phyloP scores from a whole-genome alignment of 2,113 vertebrate genomes.

The Rissa tridactyla region DNA sequence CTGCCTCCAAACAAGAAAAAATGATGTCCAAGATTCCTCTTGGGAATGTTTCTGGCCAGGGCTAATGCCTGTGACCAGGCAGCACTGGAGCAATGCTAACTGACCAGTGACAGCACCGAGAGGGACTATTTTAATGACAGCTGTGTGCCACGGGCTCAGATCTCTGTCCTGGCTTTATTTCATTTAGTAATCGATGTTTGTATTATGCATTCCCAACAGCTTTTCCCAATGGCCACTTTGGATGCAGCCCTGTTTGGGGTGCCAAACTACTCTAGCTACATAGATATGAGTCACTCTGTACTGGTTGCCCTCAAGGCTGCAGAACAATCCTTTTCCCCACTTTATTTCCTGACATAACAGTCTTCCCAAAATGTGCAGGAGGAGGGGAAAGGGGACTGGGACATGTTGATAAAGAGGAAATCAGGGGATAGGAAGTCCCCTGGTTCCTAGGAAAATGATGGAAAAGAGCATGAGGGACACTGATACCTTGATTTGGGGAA shows the following conservation, averaged over 20 bases:
- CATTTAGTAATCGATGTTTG: not conserved
- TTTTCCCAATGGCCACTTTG: not conserved
- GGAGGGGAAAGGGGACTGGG: not conserved
- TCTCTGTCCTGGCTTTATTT: not conserved
- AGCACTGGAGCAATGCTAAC: not conserved
- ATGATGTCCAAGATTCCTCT: not conserved
- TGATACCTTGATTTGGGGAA: not conserved
- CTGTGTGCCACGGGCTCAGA: not conserved
- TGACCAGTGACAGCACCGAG: not conserved
- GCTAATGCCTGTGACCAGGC: not conserved
- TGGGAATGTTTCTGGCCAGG: not conserved
- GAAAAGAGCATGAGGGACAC: not conserved
- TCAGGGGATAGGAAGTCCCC: not conserved
- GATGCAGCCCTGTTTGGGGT: not conserved
- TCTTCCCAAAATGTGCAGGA: not conserved
- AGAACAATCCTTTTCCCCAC: not conserved
- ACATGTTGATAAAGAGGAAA: not conserved
- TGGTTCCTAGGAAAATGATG: not conserved
- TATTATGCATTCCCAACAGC: not conserved
- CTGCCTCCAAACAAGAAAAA: not conserved
- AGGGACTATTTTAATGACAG: not conserved
- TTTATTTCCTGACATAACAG: not conserved
- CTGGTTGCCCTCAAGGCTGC: not conserved
- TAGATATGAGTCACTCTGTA: not conserved
- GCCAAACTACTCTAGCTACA: not conserved